Evolutionary conservation across 23 tunicate genomes (phyloP), one percentile per base, ranked within the genome.

Genomic region (Trididemnum nubilum): DNA sequence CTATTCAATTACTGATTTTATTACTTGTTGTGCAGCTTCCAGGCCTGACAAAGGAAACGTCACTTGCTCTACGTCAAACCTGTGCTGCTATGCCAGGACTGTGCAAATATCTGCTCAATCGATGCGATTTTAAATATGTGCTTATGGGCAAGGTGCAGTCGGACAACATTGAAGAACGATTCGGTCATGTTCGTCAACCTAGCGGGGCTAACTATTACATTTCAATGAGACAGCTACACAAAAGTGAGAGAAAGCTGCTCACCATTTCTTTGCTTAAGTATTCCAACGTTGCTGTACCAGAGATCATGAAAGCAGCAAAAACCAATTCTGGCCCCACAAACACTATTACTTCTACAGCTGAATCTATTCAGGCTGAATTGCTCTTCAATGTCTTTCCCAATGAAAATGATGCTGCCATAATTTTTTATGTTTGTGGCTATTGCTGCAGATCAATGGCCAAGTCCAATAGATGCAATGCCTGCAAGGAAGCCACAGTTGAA

Each of bases 251-350:
- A n/a, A 69, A 30, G 36, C 38, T 69, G 15, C 74, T 36, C 39
- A 34, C 74, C 38, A 69, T 69, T 69, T 69, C 74, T n/a, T 33
- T 69, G 36, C 74, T 69, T 36, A 69, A 69, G 38, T 69, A 69
- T 69, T 69, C 38, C 29, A 34, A 24, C 9, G 33, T 69, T 31
- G 3, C 74, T 3, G 37, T 69, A 5, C 7, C 38, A 5, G 38
- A 33, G 38, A 69, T 69, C 36, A 69, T 3, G 7, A 24, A 69
- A 69, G 38, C 36, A 4, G 74, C 36, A 30, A 29, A 69, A 12
- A 24, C 15, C 15, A 31, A 24, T 32, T 5, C 12, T 34, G 39
- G 74, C n/a, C 7, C 38, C n/a, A 7, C 36, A 69, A 18, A 69
- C 2, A 37, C 38, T 33, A 32, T 69, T 5, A 30, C 39, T 4